Base-by-base conservation (phyloP, 2,888 invertebrate genomes). In the Pyrrhosoma nymphula region DNA sequence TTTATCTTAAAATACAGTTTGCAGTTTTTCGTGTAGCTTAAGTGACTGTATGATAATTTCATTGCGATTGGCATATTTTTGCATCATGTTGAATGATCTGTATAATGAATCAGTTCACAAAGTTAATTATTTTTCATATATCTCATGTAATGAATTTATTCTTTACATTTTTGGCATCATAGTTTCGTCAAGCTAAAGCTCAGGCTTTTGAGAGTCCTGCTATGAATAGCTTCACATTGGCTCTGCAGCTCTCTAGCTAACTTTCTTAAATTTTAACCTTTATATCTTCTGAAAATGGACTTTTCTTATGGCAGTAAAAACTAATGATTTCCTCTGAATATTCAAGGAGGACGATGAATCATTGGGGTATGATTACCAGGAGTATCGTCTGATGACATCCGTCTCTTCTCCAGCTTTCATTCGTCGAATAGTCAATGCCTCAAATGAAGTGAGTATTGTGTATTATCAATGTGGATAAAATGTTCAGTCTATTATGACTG, bases 391-490 rank as follows among this genome's bases (percentile, higher is more conserved):
- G 95, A 98, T 99, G 97, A 99, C 99, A 88, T 99, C 99, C 0
- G 99, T 99, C 47, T 98, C 99, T 14, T 98, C 99, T 60, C 99
- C 99, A 0, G 99, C 99, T 0, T 99, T 99, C 96, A 98, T 99
- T n/a, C 69, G 39, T 97, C 98, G 98, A 95, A 98, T 98, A 96
- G 97, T 97, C 96, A 98, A 98, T 35, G 20, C 63, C 60, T 60
- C 90, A 95, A 89, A 88, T 89, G 88, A 88, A 89, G 95, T 95
- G 69, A 95, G 88, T 88, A 47, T 55, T 6, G 30, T 39, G 39
- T n/a, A 2, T 88, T 18, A 23, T 88, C 26, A 16, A 20, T 69
- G 69, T 90, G 47, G 56, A 47, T 47, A 47, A 47, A 47, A 47
- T 47, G 47, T 47, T 47, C 55, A 4, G 39, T 39, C 16, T 2